phyloP scores from a whole-genome alignment of 2,797 vertebrate species.

The Pseudochirops corinnae region DNA sequence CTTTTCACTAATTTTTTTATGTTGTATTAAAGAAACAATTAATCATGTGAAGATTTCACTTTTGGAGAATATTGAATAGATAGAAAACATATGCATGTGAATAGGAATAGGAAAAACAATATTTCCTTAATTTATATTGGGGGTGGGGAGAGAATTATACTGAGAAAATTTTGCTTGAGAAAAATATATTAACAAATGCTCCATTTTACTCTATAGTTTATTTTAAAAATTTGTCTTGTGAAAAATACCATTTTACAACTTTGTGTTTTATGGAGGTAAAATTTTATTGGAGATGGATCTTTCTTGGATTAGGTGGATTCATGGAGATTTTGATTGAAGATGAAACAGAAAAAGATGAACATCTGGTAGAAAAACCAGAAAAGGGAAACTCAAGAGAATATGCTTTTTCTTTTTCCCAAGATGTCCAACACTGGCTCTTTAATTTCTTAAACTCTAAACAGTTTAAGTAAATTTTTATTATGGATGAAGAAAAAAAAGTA shows the following conservation, averaged over 20 bases:
- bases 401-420: neutral
- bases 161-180: neutral
- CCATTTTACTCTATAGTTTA: neutral
- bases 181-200: neutral
- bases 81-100: neutral
- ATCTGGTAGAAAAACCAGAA: conserved; percentile 21
- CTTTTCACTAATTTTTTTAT: neutral
- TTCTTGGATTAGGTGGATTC: conserved; percentile 11
- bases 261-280: conserved; percentile 32
- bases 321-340: conserved; percentile 7
- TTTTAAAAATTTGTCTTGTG: conserved; percentile 31
- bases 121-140: neutral
- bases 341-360: neutral
- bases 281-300: neutral
- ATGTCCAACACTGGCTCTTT: neutral
- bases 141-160: neutral
- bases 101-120: neutral
- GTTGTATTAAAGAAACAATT: neutral
- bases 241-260: neutral
- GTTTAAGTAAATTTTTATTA: conserved; percentile 18
- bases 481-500: neutral
- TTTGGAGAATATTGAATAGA: neutral
- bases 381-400: neutral
- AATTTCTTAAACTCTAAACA: neutral
- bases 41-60: neutral